phyloP scores from a whole-genome alignment of 2,888 invertebrate species.

The Orthosia incerta region DNA sequence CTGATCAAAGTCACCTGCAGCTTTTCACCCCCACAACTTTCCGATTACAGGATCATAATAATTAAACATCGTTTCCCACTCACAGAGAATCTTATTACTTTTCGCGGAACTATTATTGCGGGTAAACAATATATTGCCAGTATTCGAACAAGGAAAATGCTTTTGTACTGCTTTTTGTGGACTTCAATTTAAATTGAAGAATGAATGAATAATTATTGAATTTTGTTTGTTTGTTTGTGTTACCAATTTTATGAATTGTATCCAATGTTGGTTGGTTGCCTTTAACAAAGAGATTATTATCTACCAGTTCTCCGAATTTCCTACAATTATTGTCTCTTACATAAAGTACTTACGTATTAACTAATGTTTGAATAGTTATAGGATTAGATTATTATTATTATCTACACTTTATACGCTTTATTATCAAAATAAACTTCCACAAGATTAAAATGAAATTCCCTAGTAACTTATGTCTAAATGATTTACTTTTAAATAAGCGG shows the following conservation, averaged over 20 bases:
- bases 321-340: no score
- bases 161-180: neutral
- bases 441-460: neutral
- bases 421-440: neutral
- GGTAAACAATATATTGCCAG: neutral
- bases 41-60: constrained; percentile 27
- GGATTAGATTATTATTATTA: no score
- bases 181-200: neutral
- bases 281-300: neutral
- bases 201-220: no score
- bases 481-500: neutral
- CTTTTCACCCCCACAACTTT: constrained; percentile 36
- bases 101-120: constrained; percentile 3
- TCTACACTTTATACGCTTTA: no score
- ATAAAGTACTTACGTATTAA: neutral
- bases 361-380: neutral
- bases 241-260: neutral
- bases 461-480: neutral
- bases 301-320: neutral
- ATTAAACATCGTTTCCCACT: constrained; percentile 39
- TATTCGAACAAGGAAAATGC: neutral
- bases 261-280: neutral
- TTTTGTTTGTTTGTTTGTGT: neutral
- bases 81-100: constrained; percentile 3
- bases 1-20: constrained; percentile 38